phyloP scores from a whole-genome alignment of 2,113 vertebrate genomes.

The Tamias sibiricus region DNA sequence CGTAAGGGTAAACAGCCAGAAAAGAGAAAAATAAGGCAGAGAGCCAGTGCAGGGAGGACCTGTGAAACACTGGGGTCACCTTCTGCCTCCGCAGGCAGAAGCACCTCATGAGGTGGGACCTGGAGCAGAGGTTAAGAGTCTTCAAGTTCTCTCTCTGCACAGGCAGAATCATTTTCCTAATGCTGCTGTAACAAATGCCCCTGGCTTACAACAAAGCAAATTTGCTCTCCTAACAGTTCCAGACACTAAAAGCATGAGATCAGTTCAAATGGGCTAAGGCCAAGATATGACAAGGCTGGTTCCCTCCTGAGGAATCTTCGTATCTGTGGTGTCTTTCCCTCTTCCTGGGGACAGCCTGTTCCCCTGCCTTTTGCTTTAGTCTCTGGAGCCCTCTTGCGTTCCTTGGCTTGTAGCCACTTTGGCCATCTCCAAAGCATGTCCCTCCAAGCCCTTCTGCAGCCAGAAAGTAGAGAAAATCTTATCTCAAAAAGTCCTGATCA shows the following conservation, averaged over 20 bases:
- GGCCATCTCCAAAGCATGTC: not conserved
- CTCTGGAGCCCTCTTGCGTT: not conserved
- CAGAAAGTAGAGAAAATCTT: not conserved
- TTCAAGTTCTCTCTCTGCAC: not conserved
- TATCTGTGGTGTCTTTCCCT: too few relatives aligned
- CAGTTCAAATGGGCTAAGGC: not conserved
- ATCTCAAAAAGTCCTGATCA: not conserved
- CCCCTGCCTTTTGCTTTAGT: not conserved
- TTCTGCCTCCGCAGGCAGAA: not conserved
- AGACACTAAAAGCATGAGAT: not conserved
- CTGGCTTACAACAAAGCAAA: not conserved
- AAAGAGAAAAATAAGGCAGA: not conserved
- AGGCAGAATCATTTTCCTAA: not conserved
- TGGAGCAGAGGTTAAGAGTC: not conserved
- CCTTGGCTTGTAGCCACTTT: not conserved
- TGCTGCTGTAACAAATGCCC: not conserved
- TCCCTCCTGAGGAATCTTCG: not conserved
- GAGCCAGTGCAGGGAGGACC: fast-evolving
- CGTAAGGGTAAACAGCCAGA: not conserved
- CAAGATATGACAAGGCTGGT: fast-evolving
- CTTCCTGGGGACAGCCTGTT: too few relatives aligned
- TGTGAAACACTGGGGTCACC: not conserved
- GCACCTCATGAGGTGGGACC: not conserved
- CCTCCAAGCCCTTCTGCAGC: not conserved
- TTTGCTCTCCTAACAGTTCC: not conserved